Percentiles rank a stretch among this genome's conserved stretches.
These are phyloP conservation scores for Uloborus plumipes DNA, from an alignment of 2,888 invertebrate species.

Conservation along the genomic window DNA sequence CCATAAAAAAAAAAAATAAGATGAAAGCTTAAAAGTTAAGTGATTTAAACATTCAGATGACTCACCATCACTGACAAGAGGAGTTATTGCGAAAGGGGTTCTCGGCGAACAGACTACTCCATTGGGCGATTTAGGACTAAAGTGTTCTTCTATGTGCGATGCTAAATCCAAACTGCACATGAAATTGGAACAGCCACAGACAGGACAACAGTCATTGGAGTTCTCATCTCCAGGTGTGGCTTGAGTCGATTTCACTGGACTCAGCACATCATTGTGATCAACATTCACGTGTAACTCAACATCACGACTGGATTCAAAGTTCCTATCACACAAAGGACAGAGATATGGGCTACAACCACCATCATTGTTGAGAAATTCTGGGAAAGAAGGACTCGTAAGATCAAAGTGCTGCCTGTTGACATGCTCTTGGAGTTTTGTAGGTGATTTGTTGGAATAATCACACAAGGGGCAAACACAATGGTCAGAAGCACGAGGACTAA, in stretches of 20 bases:
- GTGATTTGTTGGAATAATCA: conserved; percentile 81
- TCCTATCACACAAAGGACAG: conserved; percentile 84
- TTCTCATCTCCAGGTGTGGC: conserved; percentile 69
- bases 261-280: conserved; percentile 85
- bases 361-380: conserved; percentile 65
- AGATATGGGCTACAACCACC: conserved; percentile 74
- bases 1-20: too few relatives aligned
- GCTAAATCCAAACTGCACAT: conserved; percentile 75
- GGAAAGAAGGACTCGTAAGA: conserved; percentile 78
- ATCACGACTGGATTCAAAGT: conserved; percentile 77
- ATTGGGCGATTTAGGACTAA: conserved; percentile 73
- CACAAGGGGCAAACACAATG: conserved; percentile 80
- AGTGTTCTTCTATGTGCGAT: conserved; percentile 86
- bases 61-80: neutral
- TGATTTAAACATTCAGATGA: neutral
- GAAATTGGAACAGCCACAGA: conserved; percentile 70
- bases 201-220: conserved; percentile 71
- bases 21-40: too few relatives aligned
- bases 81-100: conserved; percentile 65
- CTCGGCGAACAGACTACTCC: conserved; percentile 64
- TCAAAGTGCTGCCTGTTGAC: conserved; percentile 88
- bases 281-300: conserved; percentile 88
- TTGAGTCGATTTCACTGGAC: conserved; percentile 74
- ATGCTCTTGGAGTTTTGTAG: conserved; percentile 83
- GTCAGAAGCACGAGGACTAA: conserved; percentile 61